Evolutionary conservation across 2,888 invertebrate genomes (phyloP).

Genomic region (Lobophora halterata): DNA sequence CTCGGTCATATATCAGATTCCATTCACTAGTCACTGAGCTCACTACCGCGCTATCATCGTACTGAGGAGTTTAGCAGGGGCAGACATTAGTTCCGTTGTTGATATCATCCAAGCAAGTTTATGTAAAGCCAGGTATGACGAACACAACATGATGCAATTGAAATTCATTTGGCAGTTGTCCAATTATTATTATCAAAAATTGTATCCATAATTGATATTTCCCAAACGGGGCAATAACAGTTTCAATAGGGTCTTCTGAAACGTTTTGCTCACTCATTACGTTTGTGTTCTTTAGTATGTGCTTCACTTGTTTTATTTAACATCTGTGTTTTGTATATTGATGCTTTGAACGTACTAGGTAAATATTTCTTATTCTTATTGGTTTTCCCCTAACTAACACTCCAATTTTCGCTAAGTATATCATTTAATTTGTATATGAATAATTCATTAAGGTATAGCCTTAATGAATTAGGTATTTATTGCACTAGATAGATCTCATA

Average conservation of each 20-base stretch:
- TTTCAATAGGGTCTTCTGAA: slow-evolving; percentile 54
- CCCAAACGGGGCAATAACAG: slow-evolving; percentile 77
- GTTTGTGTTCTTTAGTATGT: too few relatives aligned
- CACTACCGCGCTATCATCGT: slow-evolving; percentile 72
- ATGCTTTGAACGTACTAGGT: too few relatives aligned
- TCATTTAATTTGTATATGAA: too few relatives aligned
- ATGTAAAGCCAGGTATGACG: slow-evolving; percentile 75
- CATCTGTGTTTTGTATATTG: too few relatives aligned
- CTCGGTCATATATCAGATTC: slow-evolving; percentile 80
- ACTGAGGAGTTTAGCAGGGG: slow-evolving; percentile 71
- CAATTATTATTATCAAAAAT: slow-evolving; percentile 68
- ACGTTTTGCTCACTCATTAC: slow-evolving; percentile 11
- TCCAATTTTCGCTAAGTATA: too few relatives aligned
- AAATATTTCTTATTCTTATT: too few relatives aligned
- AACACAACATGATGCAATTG: slow-evolving; percentile 80
- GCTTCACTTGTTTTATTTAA: too few relatives aligned
- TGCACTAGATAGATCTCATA: too few relatives aligned
- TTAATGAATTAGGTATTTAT: too few relatives aligned
- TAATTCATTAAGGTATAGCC: too few relatives aligned
- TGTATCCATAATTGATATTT: slow-evolving; percentile 78
- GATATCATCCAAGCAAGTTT: slow-evolving; percentile 61
- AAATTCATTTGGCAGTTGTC: slow-evolving; percentile 79
- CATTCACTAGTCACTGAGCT: slow-evolving; percentile 82
- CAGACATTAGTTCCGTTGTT: slow-evolving; percentile 62
- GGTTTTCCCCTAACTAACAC: too few relatives aligned